Evolutionary conservation across 37 sponge, comb jelly and placozoan genomes (phyloP).

Genomic region (Aphrocallistes beatrix): DNA sequence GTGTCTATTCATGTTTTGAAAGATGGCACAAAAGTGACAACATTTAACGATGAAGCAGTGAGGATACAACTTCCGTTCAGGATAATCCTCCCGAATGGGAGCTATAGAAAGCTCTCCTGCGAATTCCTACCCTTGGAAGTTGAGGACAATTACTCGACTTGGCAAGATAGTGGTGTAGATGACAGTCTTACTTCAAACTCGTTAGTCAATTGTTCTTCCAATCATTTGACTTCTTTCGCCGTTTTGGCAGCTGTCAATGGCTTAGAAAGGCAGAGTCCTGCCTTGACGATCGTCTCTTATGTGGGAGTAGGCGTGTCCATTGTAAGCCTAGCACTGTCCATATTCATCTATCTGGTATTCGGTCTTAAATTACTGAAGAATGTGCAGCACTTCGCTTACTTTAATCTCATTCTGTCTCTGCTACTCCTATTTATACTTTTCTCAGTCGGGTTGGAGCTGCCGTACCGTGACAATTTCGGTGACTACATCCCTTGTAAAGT

Average conservation of each 20-base stretch:
- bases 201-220: background rate
- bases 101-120: background rate
- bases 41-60: background rate
- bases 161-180: background rate
- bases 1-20: background rate
- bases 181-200: background rate
- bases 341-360: background rate
- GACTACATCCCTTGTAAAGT: background rate
- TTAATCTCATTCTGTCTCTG: background rate
- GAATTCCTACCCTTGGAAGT: background rate
- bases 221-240: background rate
- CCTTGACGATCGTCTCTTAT: background rate
- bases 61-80: background rate
- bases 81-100: background rate
- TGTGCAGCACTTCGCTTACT: background rate
- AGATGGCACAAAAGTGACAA: background rate
- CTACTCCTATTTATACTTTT: background rate
- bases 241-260: background rate
- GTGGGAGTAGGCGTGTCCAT: background rate
- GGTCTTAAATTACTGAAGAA: background rate
- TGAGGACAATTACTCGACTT: background rate
- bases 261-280: background rate
- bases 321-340: background rate
- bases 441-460: background rate
- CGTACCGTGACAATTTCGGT: background rate